These are phyloP conservation scores for Ophion costatus DNA, from an alignment of 2,888 invertebrate genomes.

Conservation along the genomic window DNA sequence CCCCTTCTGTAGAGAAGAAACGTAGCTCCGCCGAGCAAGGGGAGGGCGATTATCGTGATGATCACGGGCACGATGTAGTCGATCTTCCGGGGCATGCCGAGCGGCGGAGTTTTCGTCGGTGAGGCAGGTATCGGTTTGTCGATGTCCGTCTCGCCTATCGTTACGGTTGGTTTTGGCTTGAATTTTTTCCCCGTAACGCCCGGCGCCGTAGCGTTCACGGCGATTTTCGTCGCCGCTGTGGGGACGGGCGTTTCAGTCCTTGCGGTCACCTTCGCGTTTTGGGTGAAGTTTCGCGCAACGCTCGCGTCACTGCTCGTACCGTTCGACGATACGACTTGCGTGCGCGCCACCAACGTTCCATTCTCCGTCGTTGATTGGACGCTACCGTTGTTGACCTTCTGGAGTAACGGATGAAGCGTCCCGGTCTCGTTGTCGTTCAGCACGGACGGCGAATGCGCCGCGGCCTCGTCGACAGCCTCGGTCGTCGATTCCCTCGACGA, in stretches of 20 bases:
- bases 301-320: constrained; percentile 5
- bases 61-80: constrained; percentile 91
- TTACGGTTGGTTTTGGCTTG: constrained; percentile 85
- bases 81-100: constrained; percentile 78
- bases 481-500: constrained; percentile 5
- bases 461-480: constrained; percentile 27
- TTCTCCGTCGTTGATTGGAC: constrained; percentile 3
- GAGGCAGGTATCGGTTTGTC: constrained; percentile 75
- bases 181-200: constrained; percentile 81
- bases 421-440: neutral
- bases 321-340: neutral
- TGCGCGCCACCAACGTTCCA: neutral
- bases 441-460: neutral
- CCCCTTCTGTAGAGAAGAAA: constrained; percentile 89
- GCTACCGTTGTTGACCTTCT: neutral
- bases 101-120: constrained; percentile 72
- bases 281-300: too few species aligned
- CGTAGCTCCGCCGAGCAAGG: constrained; percentile 89
- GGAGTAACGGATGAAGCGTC: neutral
- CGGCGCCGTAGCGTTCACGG: constrained; percentile 70
- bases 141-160: constrained; percentile 81
- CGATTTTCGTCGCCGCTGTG: constrained; percentile 2
- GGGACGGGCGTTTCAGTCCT: neutral
- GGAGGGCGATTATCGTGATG: constrained; percentile 89
- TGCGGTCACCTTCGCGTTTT: neutral